Conservation (phyloP, 1,140 invertebrate species). For the Atta colombica region DNA sequence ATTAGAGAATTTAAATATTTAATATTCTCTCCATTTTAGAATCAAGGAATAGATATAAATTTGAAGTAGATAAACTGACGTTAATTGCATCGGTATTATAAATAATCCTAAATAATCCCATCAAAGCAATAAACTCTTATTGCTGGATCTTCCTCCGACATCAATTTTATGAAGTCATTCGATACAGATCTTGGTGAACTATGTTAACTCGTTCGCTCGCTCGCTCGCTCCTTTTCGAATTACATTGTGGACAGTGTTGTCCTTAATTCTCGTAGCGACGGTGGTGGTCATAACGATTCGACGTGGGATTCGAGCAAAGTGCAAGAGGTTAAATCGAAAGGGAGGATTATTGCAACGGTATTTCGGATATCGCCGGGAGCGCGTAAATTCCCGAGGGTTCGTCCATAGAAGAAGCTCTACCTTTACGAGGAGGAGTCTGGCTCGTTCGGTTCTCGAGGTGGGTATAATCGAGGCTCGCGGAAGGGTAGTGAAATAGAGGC, state of each 20-base stretch:
- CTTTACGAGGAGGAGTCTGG: not conserved
- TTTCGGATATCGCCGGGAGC: slow-evolving; percentile 70
- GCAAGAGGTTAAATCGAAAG: slow-evolving; percentile 70
- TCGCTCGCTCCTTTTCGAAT: slow-evolving; percentile 41
- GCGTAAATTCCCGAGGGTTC: slow-evolving; percentile 69
- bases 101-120: not conserved
- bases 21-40: not conserved
- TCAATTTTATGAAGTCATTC: not conserved
- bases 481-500: slow-evolving; percentile 70
- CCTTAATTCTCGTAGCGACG: slow-evolving; percentile 45
- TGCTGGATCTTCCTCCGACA: not conserved
- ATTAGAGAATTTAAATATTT: not conserved
- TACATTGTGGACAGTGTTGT: slow-evolving; percentile 40
- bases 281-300: slow-evolving; percentile 45
- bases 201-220: not conserved
- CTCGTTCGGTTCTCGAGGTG: slow-evolving; percentile 43
- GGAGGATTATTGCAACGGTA: slow-evolving; percentile 73
- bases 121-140: not conserved
- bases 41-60: not conserved
- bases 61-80: not conserved
- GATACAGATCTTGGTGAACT: slow-evolving; percentile 28
- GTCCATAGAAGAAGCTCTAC: slow-evolving; percentile 13
- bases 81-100: not conserved
- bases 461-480: slow-evolving; percentile 69
- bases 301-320: slow-evolving; percentile 39